These are phyloP conservation scores for Nomada fabriciana DNA, from an alignment of 2,888 invertebrate genomes.

Conservation along the genomic window DNA sequence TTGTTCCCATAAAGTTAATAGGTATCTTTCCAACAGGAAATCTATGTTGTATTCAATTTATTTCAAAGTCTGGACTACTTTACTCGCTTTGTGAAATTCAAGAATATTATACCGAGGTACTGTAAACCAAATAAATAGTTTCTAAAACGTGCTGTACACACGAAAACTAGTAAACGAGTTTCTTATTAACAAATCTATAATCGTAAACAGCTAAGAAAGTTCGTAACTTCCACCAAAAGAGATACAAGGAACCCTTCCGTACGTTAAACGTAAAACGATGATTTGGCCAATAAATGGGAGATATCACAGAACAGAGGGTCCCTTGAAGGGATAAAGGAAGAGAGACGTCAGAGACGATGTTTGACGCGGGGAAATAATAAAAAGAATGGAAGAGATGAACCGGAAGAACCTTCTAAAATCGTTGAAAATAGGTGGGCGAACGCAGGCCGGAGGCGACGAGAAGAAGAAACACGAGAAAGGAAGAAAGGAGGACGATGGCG, in stretches of 20 bases:
- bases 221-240: background rate
- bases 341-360: constrained; percentile 2
- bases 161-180: too few relatives aligned
- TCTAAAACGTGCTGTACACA: too few relatives aligned
- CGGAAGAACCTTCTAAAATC: constrained; percentile 53
- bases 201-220: background rate
- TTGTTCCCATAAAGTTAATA: too few relatives aligned
- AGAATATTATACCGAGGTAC: too few relatives aligned
- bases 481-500: constrained; percentile 20
- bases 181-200: background rate
- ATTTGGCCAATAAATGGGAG: constrained; percentile 3
- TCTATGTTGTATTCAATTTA: too few relatives aligned
- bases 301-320: background rate
- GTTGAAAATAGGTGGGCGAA: constrained; percentile 42
- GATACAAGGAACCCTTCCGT: background rate
- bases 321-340: background rate
- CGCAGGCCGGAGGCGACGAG: constrained; percentile 34
- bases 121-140: too few relatives aligned
- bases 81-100: too few relatives aligned
- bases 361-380: constrained; percentile 12
- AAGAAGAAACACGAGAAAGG: constrained; percentile 4
- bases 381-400: constrained; percentile 23
- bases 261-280: background rate
- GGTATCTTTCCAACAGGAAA: too few relatives aligned
- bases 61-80: too few relatives aligned